Evolutionary conservation across 2,113 vertebrate species (phyloP).

Genomic region (Perccottus glenii): DNA sequence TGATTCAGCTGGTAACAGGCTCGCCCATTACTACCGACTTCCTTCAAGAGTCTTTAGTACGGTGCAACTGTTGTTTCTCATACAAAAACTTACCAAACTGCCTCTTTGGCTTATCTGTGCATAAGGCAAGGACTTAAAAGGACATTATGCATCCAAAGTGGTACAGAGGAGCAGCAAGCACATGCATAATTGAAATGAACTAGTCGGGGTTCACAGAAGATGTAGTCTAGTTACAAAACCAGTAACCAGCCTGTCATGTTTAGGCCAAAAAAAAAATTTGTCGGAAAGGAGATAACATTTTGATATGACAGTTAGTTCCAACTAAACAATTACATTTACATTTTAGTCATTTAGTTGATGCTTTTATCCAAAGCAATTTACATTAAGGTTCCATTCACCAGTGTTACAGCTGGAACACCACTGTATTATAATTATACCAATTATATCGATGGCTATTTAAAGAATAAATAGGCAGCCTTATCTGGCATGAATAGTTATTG

Average conservation of each 20-base stretch:
- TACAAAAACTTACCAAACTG: not conserved
- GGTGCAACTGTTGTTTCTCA: not conserved
- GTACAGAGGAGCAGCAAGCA: not conserved
- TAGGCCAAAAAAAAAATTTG: not conserved
- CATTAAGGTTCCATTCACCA: too few relatives aligned
- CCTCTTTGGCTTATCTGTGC: not conserved
- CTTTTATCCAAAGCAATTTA: too few relatives aligned
- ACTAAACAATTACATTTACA: too few relatives aligned
- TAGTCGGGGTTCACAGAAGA: conserved; percentile 2
- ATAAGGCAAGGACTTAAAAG: not conserved
- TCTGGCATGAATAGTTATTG: too few relatives aligned
- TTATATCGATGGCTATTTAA: too few relatives aligned
- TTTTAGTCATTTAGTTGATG: too few relatives aligned
- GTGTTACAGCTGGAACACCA: too few relatives aligned
- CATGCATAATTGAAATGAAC: conserved; percentile 20
- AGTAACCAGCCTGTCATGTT: conserved; percentile 3
- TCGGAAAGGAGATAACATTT: not conserved
- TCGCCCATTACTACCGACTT: conserved; percentile 39
- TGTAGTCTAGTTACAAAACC: conserved; percentile 14
- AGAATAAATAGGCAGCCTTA: too few relatives aligned
- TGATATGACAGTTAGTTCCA: too few relatives aligned
- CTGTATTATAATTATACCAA: too few relatives aligned
- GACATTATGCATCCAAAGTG: conserved; percentile 6
- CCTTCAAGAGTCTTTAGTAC: conserved; percentile 27
- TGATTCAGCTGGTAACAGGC: conserved; percentile 51